Evolutionary conservation across 2,797 vertebrate species (phyloP).

Genomic region (Myiotriccus ornatus): DNA sequence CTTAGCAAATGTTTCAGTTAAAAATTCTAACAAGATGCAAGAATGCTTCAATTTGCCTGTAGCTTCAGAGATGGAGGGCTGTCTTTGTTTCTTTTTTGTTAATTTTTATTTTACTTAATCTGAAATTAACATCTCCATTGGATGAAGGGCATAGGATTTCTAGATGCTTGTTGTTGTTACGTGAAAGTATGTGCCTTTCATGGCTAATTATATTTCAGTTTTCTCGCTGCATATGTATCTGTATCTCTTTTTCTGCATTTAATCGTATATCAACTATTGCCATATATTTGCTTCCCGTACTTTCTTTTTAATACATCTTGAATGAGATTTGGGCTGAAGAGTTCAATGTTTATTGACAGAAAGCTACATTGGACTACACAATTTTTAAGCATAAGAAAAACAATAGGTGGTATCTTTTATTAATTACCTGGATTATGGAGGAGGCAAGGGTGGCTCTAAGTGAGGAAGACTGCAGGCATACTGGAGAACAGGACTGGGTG

Average conservation of each 20-base stretch:
- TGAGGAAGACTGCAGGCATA: background rate
- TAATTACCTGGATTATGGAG: background rate
- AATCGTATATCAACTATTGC: background rate
- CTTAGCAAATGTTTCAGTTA: background rate
- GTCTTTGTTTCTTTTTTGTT: background rate
- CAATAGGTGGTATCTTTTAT: background rate
- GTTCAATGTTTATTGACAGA: background rate
- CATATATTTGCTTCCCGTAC: background rate
- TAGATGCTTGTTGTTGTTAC: background rate
- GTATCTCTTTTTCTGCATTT: background rate
- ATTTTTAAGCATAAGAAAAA: background rate
- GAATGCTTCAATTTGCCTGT: background rate
- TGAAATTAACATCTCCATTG: background rate
- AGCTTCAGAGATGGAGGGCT: background rate
- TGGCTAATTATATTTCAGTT: conserved; percentile 8
- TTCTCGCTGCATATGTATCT: background rate
- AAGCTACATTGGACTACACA: background rate
- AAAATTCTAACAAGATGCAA: background rate
- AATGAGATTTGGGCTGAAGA: background rate
- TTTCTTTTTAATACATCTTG: background rate
- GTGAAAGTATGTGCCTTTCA: background rate
- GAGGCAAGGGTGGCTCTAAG: background rate
- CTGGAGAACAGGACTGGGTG: background rate
- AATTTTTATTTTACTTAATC: background rate
- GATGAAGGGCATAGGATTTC: background rate